A percentile compares a stretch with the other conserved stretches of the same genome.
These are phyloP conservation scores for Phenacoccus solenopsis DNA, from an alignment of 1,140 invertebrate genomes.

Conservation along the genomic window DNA sequence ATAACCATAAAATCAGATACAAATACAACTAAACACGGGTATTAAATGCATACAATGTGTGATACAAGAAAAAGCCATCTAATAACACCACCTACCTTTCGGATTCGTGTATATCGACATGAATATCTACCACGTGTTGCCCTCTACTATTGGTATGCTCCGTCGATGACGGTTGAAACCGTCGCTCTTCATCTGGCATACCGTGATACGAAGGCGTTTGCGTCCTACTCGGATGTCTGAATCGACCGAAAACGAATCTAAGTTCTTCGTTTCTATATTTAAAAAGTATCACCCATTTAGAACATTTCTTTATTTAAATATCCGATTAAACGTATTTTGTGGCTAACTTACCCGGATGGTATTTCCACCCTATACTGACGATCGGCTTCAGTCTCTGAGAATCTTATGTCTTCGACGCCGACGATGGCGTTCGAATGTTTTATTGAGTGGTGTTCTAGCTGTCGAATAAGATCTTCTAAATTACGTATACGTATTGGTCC, in stretches of 20 bases:
- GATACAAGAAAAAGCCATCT: not conserved
- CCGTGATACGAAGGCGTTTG: slow-evolving; percentile 39
- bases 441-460: slow-evolving; percentile 71
- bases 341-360: slow-evolving; percentile 53
- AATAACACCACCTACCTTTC: not conserved
- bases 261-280: slow-evolving; percentile 37
- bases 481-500: slow-evolving; percentile 72
- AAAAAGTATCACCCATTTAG: no score
- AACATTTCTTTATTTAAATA: no score
- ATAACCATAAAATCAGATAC: no score
- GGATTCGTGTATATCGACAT: not conserved
- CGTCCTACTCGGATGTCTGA: slow-evolving; percentile 44
- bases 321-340: no score
- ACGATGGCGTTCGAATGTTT: slow-evolving; percentile 63
- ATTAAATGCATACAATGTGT: not conserved
- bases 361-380: slow-evolving; percentile 68
- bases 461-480: slow-evolving; percentile 75
- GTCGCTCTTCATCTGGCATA: slow-evolving; percentile 62
- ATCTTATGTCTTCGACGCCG: slow-evolving; percentile 78
- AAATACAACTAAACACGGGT: not conserved
- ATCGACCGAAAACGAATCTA: slow-evolving; percentile 65
- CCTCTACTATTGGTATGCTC: slow-evolving; percentile 38
- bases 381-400: slow-evolving; percentile 82
- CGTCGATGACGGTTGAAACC: slow-evolving; percentile 56
- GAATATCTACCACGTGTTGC: not conserved